phyloP scores from a whole-genome alignment of 2,797 vertebrate genomes.

The Phalloptychus januarius region DNA sequence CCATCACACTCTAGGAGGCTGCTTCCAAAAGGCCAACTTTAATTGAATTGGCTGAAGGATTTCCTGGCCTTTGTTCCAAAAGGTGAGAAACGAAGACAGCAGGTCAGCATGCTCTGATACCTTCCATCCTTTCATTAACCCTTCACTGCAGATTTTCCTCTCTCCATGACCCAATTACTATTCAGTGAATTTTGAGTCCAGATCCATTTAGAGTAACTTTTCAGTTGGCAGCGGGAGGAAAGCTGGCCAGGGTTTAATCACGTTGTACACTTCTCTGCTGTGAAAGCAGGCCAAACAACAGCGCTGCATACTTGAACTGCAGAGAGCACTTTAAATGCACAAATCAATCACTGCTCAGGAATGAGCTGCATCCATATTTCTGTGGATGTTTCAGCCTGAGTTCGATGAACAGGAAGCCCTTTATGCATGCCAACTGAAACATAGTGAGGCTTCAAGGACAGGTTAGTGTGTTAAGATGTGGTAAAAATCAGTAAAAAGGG shows the following conservation, averaged over 20 bases:
- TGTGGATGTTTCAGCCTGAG: conserved; percentile 21
- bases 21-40: conserved; percentile 37
- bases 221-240: conserved; percentile 42
- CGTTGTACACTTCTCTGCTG: conserved; percentile 49
- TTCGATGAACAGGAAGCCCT: not conserved
- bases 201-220: conserved; percentile 50
- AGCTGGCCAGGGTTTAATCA: conserved; percentile 52
- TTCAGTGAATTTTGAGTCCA: conserved; percentile 32
- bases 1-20: conserved; percentile 27
- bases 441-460: not conserved
- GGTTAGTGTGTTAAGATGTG: not conserved
- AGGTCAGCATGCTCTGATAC: conserved; percentile 7
- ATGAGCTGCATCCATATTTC: conserved; percentile 53
- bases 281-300: conserved; percentile 50
- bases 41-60: conserved; percentile 31
- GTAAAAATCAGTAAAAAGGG: not conserved
- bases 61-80: conserved; percentile 38
- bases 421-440: not conserved
- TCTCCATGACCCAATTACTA: conserved; percentile 50
- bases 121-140: conserved; percentile 36
- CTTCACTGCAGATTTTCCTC: conserved; percentile 24
- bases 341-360: conserved; percentile 62
- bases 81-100: conserved; percentile 44
- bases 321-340: conserved; percentile 54
- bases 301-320: conserved; percentile 41